Base-by-base conservation (phyloP, 2,797 vertebrate species). In the Pantherophis vulpinus region DNA sequence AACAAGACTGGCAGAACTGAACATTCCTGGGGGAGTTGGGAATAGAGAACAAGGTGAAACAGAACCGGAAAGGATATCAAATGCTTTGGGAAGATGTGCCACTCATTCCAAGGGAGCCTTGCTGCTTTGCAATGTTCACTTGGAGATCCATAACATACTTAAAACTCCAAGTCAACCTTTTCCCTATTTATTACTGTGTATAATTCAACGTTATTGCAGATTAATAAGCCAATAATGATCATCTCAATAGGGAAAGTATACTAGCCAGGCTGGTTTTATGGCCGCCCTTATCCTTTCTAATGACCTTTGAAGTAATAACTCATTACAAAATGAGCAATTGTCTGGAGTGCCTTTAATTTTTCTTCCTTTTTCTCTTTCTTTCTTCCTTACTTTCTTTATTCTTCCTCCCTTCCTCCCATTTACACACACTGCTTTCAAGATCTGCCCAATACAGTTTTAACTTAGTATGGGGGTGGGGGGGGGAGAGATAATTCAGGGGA, bases 141-240 rank as follows among this genome's bases (percentile, higher is more conserved):
- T 90, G 9, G 94, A 94, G 94, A 95, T 94, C 32, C 93, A 94
- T 95, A 93, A 95, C 94, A 95, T 94, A 87, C 93, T 93, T 93
- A 94, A 95, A 93, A 93, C 94, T 91, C 59, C 91, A 88, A 96
- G 96, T 95, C 96, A 96, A 95, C 94, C 91, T 92, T 92, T 95
- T 91, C 88, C 87, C 96, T 96, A 96, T 96, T 96, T 96, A 96
- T 96, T 96, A 95, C 96, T 27, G 89, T 88, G 95, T 95, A 96
- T 96, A 96, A 96, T 95, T 97, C 96, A 96, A 95, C 94, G 94
- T 96, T 96, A 96, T 95, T 94, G 95, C 74, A 95, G 95, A 96
- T 96, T 96, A 96, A 96, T 97, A 96, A 96, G 95, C 94, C 95
- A 95, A 95, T 96, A 95, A 96, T 95, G 96, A 96, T 97, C 95